Evolutionary conservation across 2,888 invertebrate species (phyloP).

Genomic region (Ferrisia virgata): DNA sequence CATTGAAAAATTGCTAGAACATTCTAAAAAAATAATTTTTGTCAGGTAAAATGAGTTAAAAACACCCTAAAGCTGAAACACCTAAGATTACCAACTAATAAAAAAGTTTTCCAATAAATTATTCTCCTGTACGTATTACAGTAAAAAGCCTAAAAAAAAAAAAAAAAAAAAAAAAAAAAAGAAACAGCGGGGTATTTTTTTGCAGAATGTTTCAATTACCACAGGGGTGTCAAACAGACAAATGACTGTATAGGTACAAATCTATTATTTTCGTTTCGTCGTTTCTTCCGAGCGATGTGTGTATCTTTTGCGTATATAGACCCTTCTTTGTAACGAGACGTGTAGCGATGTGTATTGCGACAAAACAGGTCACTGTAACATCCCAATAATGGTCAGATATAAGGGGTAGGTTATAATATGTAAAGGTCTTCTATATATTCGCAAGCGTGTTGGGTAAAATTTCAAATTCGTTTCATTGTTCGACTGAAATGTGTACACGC

Average conservation of each 20-base stretch:
- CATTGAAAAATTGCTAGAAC: too few relatives aligned
- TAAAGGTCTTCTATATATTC: neutral
- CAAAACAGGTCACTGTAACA: constrained; percentile 31
- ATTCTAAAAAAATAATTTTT: too few relatives aligned
- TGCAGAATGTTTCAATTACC: constrained; percentile 29
- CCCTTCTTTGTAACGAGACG: neutral
- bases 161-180: neutral
- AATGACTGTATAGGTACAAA: constrained; percentile 21
- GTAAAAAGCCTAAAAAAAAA: too few relatives aligned
- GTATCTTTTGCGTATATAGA: neutral
- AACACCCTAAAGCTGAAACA: too few relatives aligned
- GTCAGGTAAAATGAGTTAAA: too few relatives aligned
- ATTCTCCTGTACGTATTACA: too few relatives aligned
- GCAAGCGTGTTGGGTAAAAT: neutral
- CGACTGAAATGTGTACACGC: neutral
- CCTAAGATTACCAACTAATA: too few relatives aligned
- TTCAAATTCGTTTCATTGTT: neutral
- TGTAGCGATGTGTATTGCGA: neutral
- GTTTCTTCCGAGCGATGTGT: neutral
- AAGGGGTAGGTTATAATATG: neutral
- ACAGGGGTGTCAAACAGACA: constrained; percentile 14
- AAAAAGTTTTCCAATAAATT: too few relatives aligned
- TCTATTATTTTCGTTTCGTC: constrained; percentile 20
- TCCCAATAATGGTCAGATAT: constrained; percentile 13
- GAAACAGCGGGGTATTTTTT: constrained; percentile 26